Conservation (phyloP, 2,888 invertebrate genomes). For the Lithophane semibrunnea region DNA sequence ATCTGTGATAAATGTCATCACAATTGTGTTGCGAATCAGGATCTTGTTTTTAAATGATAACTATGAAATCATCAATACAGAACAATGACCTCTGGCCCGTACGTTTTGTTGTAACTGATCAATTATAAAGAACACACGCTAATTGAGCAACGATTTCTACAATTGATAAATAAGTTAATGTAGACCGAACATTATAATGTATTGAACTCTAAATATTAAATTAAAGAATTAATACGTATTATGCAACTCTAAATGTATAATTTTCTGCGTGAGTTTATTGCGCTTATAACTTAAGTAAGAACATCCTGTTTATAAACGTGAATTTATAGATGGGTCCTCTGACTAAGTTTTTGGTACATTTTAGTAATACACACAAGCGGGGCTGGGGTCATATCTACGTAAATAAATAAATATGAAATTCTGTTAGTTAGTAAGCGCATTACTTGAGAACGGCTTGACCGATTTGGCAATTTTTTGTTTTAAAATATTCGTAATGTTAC, state of each 20-base stretch:
- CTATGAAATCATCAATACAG: conserved; percentile 22
- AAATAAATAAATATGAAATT: background rate
- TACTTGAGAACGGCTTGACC: background rate
- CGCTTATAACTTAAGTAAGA: background rate
- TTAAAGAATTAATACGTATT: background rate
- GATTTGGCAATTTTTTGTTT: background rate
- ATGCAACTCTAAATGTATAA: background rate
- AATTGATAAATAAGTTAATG: conserved; percentile 1
- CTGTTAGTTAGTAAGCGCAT: background rate
- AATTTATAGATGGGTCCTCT: background rate
- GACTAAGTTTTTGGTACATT: background rate
- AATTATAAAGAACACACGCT: background rate
- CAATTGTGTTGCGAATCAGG: background rate
- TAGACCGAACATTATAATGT: background rate
- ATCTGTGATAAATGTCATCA: conserved; percentile 16
- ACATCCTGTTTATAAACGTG: background rate
- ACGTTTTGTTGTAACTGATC: background rate
- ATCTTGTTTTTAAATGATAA: too few species aligned
- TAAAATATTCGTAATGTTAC: background rate
- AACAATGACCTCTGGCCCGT: background rate
- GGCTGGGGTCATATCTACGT: background rate
- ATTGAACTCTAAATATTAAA: background rate
- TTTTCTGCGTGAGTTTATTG: background rate
- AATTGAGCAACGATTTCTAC: background rate
- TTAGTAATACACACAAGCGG: background rate